phyloP scores from a whole-genome alignment of 2,888 invertebrate genomes.

The Adela reaumurella region DNA sequence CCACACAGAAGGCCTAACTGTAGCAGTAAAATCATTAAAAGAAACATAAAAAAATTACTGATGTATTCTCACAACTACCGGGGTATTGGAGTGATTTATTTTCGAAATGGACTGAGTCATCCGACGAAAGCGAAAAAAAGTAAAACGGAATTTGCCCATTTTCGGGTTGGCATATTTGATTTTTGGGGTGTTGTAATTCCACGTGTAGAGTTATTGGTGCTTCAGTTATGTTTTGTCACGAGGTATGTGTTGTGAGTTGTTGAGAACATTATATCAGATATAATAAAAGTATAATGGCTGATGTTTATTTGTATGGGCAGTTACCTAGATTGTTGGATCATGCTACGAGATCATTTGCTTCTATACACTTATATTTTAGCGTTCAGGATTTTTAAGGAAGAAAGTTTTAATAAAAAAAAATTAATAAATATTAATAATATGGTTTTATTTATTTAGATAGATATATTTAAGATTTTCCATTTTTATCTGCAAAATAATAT shows the following conservation, averaged over 20 bases:
- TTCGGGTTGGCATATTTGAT: background rate
- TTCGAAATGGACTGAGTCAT: background rate
- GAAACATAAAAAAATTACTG: background rate
- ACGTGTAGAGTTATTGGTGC: background rate
- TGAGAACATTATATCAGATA: background rate
- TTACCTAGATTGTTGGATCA: background rate
- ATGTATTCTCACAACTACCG: background rate
- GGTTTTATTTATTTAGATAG: background rate
- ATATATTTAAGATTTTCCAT: no score
- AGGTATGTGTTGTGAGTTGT: background rate
- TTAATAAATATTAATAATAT: background rate
- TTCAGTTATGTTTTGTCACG: background rate
- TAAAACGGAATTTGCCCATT: background rate
- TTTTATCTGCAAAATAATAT: no score
- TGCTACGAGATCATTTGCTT: slow-evolving; percentile 14
- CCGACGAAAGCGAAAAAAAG: background rate
- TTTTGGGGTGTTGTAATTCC: background rate
- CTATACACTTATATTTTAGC: slow-evolving; percentile 47
- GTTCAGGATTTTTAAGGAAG: slow-evolving; percentile 52
- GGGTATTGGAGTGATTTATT: background rate
- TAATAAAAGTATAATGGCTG: background rate
- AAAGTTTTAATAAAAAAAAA: slow-evolving; percentile 49
- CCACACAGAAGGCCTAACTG: background rate
- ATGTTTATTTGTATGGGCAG: background rate
- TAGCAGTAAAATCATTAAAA: background rate